These are phyloP conservation scores for Lanistes nyassanus DNA, from an alignment of 1,140 invertebrate species.

Conservation along the genomic window DNA sequence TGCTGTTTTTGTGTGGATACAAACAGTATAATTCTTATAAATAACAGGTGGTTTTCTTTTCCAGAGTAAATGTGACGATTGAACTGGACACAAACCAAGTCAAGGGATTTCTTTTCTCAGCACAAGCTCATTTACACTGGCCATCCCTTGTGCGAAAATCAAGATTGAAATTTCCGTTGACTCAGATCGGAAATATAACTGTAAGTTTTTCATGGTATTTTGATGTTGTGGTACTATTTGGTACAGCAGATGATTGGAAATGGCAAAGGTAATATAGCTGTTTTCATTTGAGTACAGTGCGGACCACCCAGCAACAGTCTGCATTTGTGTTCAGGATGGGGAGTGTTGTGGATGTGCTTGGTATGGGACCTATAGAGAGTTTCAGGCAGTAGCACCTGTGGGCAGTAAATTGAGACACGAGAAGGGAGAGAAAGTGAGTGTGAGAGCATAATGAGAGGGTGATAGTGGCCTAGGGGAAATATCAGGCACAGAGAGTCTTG, in stretches of 20 bases:
- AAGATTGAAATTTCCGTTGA: slow-evolving; percentile 79
- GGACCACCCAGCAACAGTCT: too few species aligned
- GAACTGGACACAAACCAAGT: slow-evolving; percentile 82
- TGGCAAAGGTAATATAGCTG: not conserved
- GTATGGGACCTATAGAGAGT: too few species aligned
- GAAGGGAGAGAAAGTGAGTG: too few species aligned
- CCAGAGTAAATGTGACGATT: slow-evolving; percentile 77
- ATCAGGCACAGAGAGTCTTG: too few species aligned
- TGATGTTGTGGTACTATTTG: not conserved
- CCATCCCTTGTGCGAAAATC: slow-evolving; percentile 71
- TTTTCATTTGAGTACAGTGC: too few species aligned
- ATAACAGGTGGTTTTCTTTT: slow-evolving; percentile 26
- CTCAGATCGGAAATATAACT: slow-evolving; percentile 83
- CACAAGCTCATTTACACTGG: slow-evolving; percentile 80
- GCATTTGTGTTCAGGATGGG: too few species aligned
- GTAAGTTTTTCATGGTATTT: slow-evolving; percentile 62
- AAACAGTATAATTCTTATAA: not conserved
- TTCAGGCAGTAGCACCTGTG: too few species aligned
- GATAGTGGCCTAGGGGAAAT: too few species aligned
- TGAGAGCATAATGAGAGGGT: too few species aligned
- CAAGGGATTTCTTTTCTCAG: slow-evolving; percentile 77
- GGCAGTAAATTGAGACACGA: too few species aligned
- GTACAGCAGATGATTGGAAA: not conserved
- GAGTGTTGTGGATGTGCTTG: too few species aligned
- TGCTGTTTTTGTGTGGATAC: too few species aligned